Evolutionary conservation across 2,888 invertebrate species (phyloP).

Genomic region (Escarpia spicata): DNA sequence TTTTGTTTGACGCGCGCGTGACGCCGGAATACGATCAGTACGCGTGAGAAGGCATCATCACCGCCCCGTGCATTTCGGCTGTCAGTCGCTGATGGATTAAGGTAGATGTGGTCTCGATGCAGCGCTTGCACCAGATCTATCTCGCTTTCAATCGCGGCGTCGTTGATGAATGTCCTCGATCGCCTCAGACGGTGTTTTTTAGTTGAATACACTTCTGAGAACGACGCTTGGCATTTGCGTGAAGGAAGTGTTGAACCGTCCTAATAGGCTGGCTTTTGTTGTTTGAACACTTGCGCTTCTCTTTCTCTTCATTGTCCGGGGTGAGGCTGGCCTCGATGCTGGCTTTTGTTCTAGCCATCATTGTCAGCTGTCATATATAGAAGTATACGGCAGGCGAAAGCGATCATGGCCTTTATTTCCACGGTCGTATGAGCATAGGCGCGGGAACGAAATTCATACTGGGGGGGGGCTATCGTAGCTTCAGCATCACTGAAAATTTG

Average conservation of each 20-base stretch:
- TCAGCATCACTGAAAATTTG: too few species aligned
- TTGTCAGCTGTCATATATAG: too few species aligned
- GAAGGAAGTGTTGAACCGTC: not conserved
- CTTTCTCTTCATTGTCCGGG: not conserved
- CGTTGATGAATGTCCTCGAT: not conserved
- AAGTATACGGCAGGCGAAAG: too few species aligned
- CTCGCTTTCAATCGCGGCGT: not conserved
- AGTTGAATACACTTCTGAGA: not conserved
- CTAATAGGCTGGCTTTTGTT: not conserved
- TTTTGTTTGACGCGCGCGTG: not conserved
- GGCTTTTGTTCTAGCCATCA: too few species aligned
- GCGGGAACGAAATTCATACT: too few species aligned
- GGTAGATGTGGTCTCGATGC: not conserved
- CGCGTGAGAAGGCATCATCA: not conserved
- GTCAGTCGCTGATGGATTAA: conserved; percentile 7
- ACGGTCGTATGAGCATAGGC: too few species aligned
- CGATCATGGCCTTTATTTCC: too few species aligned
- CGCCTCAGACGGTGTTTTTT: not conserved
- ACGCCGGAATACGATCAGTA: not conserved
- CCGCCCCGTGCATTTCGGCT: not conserved
- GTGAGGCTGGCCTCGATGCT: too few species aligned
- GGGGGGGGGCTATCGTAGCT: too few species aligned
- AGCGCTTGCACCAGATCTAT: not conserved
- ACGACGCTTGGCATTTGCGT: not conserved
- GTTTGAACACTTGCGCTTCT: not conserved